A percentile compares a stretch with the other conserved stretches of the same genome.
Evolutionary conservation across 2,888 invertebrate species (phyloP).

Genomic region (Junonia oenone): DNA sequence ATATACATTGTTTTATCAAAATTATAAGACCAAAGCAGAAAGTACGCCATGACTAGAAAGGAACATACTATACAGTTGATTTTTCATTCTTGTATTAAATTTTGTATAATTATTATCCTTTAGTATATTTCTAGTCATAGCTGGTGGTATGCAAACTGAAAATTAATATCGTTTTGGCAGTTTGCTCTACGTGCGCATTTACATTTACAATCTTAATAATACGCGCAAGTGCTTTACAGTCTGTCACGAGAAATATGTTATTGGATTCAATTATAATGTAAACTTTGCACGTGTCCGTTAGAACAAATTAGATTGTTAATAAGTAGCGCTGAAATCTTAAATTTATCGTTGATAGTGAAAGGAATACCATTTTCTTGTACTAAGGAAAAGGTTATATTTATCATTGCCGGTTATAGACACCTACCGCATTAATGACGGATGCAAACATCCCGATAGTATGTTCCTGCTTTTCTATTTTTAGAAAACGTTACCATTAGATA

Average conservation of each 20-base stretch:
- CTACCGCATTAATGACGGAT: neutral
- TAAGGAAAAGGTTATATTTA: neutral
- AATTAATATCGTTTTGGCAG: constrained; percentile 12
- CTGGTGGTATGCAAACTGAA: neutral
- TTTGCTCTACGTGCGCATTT: constrained; percentile 5
- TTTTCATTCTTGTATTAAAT: no score
- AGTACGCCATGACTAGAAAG: no score
- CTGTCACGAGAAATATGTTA: neutral
- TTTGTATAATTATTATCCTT: no score
- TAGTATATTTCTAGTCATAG: neutral
- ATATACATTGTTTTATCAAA: no score
- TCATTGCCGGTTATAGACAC: neutral
- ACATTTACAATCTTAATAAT: constrained; percentile 1
- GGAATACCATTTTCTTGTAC: neutral
- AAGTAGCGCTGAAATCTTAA: neutral
- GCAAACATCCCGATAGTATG: neutral
- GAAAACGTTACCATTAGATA: no score
- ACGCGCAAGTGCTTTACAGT: neutral
- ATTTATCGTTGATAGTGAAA: neutral
- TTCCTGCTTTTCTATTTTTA: neutral
- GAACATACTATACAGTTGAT: no score
- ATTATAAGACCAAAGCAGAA: no score
- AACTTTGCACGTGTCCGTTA: neutral
- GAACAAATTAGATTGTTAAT: neutral
- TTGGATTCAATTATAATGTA: neutral